Conservation (phyloP, 2,888 invertebrate genomes). For the Notodonta ziczac region DNA sequence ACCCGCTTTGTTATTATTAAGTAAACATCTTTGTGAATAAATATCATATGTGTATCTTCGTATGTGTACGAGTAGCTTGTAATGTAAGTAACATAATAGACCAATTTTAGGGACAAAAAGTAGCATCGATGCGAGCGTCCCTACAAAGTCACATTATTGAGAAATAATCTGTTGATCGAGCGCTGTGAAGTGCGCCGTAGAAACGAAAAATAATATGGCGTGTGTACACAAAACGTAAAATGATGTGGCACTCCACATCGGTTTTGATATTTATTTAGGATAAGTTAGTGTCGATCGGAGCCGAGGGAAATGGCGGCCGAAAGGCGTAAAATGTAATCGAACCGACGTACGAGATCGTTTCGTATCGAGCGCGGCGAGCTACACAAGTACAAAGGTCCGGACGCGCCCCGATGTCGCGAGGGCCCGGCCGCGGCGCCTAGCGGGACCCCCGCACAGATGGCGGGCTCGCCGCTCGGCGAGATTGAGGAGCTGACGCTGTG, state of each 20-base stretch:
- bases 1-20: too few relatives aligned
- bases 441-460: constrained; percentile 70
- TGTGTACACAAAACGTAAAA: constrained; percentile 59
- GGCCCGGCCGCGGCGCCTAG: constrained; percentile 24
- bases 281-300: constrained; percentile 26
- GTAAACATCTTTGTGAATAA: too few relatives aligned
- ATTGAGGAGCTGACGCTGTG: constrained; percentile 90
- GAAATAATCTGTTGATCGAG: constrained; percentile 63
- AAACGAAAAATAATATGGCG: constrained; percentile 56
- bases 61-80: too few relatives aligned
- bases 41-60: too few relatives aligned
- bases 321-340: constrained; percentile 34
- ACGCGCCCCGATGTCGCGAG: constrained; percentile 29
- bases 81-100: too few relatives aligned
- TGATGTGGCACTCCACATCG: constrained; percentile 53
- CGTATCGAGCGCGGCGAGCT: constrained; percentile 7
- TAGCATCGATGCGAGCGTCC: constrained; percentile 9
- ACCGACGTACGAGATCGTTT: constrained; percentile 6
- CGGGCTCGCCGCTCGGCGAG: constrained; percentile 86
- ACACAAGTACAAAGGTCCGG: constrained; percentile 22
- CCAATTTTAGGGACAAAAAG: too few relatives aligned
- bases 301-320: constrained; percentile 27
- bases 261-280: constrained; percentile 40
- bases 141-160: constrained; percentile 39
- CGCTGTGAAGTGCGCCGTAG: constrained; percentile 50